phyloP scores from a whole-genome alignment of 2,888 invertebrate species.

The Campaea margaritaria region DNA sequence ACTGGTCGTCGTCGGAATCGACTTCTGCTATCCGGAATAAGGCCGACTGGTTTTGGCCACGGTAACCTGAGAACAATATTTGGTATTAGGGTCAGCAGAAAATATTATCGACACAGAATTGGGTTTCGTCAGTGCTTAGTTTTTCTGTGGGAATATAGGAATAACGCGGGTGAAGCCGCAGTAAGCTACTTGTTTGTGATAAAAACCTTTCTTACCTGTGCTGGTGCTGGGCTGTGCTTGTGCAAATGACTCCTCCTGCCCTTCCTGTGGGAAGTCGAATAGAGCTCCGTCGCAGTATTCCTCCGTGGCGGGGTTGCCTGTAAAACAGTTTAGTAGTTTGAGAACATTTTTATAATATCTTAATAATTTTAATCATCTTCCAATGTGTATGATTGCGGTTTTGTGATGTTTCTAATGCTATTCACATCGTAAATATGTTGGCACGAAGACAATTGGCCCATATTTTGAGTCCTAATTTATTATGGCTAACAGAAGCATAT shows the following conservation, averaged over 20 bases:
- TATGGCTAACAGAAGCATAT: too few relatives aligned
- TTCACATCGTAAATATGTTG: too few relatives aligned
- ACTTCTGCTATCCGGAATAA: slow-evolving; percentile 83
- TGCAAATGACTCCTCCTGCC: slow-evolving; percentile 68
- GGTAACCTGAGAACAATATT: slow-evolving; percentile 65
- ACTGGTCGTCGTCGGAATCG: slow-evolving; percentile 87
- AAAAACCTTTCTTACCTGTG: slow-evolving; percentile 82
- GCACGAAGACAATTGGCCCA: too few relatives aligned
- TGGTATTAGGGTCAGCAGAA: not conserved
- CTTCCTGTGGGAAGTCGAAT: slow-evolving; percentile 55
- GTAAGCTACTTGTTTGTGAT: too few relatives aligned
- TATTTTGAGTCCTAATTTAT: too few relatives aligned
- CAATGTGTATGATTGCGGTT: too few relatives aligned
- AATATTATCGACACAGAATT: not conserved
- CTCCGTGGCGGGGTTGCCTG: slow-evolving; percentile 31
- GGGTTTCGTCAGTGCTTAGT: too few relatives aligned
- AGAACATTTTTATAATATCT: too few relatives aligned
- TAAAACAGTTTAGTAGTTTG: not conserved
- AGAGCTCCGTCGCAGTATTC: slow-evolving; percentile 27
- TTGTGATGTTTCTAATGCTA: too few relatives aligned
- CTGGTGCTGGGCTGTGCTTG: slow-evolving; percentile 87
- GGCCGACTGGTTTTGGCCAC: slow-evolving; percentile 73
- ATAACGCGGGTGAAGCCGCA: too few relatives aligned
- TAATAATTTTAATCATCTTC: too few relatives aligned
- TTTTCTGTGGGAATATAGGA: too few relatives aligned